A percentile compares a stretch with the other conserved stretches of the same genome.
phyloP scores from a whole-genome alignment of 2,888 invertebrate species.

The Pristionchus fissidentatus region DNA sequence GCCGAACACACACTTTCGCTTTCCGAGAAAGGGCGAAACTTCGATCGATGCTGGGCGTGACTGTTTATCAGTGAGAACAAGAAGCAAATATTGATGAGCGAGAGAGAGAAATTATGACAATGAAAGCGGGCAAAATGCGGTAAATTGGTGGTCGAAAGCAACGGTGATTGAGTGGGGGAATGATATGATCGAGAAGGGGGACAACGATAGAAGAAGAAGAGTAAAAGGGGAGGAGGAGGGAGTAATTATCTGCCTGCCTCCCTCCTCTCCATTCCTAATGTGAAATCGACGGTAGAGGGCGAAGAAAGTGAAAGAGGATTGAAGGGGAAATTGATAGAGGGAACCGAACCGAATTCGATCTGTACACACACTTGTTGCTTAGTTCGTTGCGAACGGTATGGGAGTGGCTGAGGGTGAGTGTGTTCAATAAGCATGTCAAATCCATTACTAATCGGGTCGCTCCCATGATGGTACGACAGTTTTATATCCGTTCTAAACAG shows the following conservation, averaged over 20 bases:
- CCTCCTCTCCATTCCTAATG: conserved; percentile 29
- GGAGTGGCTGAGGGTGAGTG: no score
- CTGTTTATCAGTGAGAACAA: conserved; percentile 28
- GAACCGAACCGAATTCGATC: conserved; percentile 19
- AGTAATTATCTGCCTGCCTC: conserved; percentile 35
- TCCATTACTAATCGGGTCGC: no score
- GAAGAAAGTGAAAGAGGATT: conserved; percentile 23
- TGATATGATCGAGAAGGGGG: not conserved
- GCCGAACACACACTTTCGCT: not conserved
- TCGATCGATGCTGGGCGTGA: not conserved
- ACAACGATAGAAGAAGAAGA: not conserved
- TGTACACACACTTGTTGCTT: no score
- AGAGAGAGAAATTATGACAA: conserved; percentile 4
- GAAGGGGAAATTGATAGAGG: conserved; percentile 32
- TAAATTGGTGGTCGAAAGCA: no score
- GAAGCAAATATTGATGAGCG: not conserved
- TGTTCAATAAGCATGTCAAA: no score
- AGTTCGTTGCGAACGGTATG: no score
- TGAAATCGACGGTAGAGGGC: conserved; percentile 35
- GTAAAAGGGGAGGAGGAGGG: not conserved
- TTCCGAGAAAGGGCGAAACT: conserved; percentile 14
- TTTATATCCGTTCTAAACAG: no score
- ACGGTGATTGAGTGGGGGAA: conserved; percentile 26
- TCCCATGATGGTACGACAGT: no score
- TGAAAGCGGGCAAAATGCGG: not conserved